Evolutionary conservation across 2,888 invertebrate species (phyloP), one percentile per base, ranked within the genome.

Genomic region (Drosophila paranaensis): DNA sequence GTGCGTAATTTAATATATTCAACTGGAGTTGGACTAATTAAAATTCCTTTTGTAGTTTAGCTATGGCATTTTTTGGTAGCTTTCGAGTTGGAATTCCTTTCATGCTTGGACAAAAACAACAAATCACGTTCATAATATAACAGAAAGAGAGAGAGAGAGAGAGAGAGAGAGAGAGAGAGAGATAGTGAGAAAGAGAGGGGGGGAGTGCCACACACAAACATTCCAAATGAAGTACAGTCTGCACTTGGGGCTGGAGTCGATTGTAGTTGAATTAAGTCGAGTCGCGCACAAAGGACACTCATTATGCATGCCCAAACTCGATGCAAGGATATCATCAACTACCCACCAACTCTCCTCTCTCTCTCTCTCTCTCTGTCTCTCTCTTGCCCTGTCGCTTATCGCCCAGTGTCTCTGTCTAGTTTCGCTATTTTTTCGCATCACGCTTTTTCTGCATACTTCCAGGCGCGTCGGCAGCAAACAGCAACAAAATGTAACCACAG

Each of bases 211-310:
- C 20, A 54, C 3, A n/a, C 2, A 35, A 50, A 57, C 71, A 76
- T 65, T 71, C 75, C 13, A 82, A 81, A 82, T 81, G 57, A 72
- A 72, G 65, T 63, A 70, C 74, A 69, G 54, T 57, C 55, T 43
- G 16, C 33, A 39, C 37, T 48, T 48, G 53, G 25, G 40, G 60
- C 46, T 57, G 58, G 71, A 48, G 55, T 33, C 61, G 66, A 45
- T 33, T 61, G 51, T 37, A 53, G 68, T 48, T 70, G 51, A 70
- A 70, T 70, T 67, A 70, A 70, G 69, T 62, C 53, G 60, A 64
- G 61, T 69, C 74, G 42, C 43, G 60, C 77, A 80, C 82, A 82
- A 82, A 80, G 80, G 82, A 82, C 82, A 77, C 85, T 85, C 85
- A 82, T 82, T 82, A 82, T 82, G 82, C 79, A 73, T 73, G 64